A percentile compares a stretch with the other conserved stretches of the same genome.
These are phyloP conservation scores for Erebia palarica DNA, from an alignment of 2,888 invertebrate genomes.

Conservation along the genomic window DNA sequence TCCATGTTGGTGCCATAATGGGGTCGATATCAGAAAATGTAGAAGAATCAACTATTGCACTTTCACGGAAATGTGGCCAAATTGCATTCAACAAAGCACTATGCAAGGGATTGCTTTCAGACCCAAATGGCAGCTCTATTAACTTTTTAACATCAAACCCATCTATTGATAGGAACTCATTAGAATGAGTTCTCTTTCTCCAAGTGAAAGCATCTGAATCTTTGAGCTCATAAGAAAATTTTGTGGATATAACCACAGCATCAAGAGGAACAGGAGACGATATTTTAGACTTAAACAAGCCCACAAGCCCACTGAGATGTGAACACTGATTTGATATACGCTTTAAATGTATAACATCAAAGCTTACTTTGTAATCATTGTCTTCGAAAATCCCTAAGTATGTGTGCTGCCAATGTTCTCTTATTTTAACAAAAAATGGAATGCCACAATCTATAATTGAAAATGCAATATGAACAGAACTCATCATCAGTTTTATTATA, in stretches of 20 bases:
- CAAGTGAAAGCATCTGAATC: slow-evolving; percentile 84
- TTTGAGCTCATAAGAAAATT: slow-evolving; percentile 88
- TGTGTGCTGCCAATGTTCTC: slow-evolving; percentile 90
- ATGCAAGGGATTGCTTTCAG: slow-evolving; percentile 90
- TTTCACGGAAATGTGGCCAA: slow-evolving; percentile 94
- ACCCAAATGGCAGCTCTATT: slow-evolving; percentile 90
- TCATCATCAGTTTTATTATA: slow-evolving; percentile 89
- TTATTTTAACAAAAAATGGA: slow-evolving; percentile 93
- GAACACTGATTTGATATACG: slow-evolving; percentile 90
- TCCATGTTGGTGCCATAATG: slow-evolving; percentile 89
- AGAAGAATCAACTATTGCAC: slow-evolving; percentile 93
- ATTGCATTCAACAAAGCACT: slow-evolving; percentile 90
- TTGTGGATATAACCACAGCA: slow-evolving; percentile 87
- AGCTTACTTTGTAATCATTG: slow-evolving; percentile 89
- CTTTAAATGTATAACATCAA: slow-evolving; percentile 94
- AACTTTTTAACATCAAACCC: slow-evolving; percentile 76
- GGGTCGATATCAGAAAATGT: slow-evolving; percentile 95
- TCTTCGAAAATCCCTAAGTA: slow-evolving; percentile 92
- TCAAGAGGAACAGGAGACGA: slow-evolving; percentile 84
- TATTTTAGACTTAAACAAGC: slow-evolving; percentile 95
- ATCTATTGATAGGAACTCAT: slow-evolving; percentile 76
- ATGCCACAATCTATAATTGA: slow-evolving; percentile 91
- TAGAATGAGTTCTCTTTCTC: slow-evolving; percentile 78
- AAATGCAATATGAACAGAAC: slow-evolving; percentile 91
- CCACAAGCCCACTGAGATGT: slow-evolving; percentile 91